phyloP scores from a whole-genome alignment of 53 echinoderm and acorn worm species.

The Mesocentrotus franciscanus region DNA sequence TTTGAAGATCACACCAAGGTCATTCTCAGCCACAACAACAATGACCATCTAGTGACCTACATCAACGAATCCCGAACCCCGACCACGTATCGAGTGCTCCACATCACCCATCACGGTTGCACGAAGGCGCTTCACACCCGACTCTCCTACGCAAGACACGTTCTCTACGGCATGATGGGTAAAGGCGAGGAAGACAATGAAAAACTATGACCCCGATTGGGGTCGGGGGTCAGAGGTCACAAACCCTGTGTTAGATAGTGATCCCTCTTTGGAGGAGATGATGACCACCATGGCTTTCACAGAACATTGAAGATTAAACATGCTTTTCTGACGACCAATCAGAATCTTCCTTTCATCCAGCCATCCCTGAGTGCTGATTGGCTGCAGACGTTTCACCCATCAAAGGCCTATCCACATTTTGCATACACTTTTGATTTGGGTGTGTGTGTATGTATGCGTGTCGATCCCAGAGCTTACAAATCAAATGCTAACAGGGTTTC shows the following conservation, averaged over 20 bases:
- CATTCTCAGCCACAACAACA: conserved; percentile 93
- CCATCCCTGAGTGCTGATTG: not conserved
- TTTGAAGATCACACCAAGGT: conserved; percentile 98
- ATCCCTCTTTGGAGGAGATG: not conserved
- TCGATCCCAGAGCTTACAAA: not conserved
- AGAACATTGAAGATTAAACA: not conserved
- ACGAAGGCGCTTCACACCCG: conserved; percentile 78
- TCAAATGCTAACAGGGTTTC: not conserved
- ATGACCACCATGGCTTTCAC: not conserved
- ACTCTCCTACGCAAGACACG: conserved; percentile 78
- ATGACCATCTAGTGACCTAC: conserved; percentile 95
- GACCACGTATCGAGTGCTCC: conserved; percentile 87
- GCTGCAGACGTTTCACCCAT: not conserved
- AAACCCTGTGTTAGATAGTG: not conserved
- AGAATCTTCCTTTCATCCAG: not conserved
- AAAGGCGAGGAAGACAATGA: conserved; percentile 62
- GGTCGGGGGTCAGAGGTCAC: conserved; percentile 9
- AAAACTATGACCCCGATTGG: conserved; percentile 59
- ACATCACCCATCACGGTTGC: conserved; percentile 96
- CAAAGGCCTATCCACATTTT: not conserved
- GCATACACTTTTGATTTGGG: not conserved
- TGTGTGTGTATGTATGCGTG: not conserved
- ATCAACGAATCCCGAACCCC: conserved; percentile 90
- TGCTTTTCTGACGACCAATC: not conserved
- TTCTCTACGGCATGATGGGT: conserved; percentile 87